Base-by-base conservation (phyloP, 1,140 invertebrate genomes). In the Lithobius niger region DNA sequence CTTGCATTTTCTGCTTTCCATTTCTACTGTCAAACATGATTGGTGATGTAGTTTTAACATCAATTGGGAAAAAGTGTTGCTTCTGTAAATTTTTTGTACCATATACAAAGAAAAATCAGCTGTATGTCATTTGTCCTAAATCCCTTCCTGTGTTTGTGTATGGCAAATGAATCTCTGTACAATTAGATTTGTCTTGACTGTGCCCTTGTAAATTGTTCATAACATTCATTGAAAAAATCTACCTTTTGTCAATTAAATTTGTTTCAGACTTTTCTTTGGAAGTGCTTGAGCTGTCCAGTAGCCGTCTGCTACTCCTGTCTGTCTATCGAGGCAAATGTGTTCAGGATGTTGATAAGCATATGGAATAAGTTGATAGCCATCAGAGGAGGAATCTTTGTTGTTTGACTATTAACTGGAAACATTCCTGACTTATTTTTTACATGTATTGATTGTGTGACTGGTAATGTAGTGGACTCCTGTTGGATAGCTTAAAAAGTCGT, bases 161-260 rank as follows among this genome's bases (percentile, higher is more conserved):
- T 57, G 49, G 54, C 50, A 55, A 48, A 52, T 57, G 40, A 55
- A 36, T 44, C 50, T 27, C 45, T 26, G 31, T 36, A 49, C 28
- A 54, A 36, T 60, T 31, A 42, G 45, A 51, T 52, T 60, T 57
- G 56, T 53, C 45, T 55, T 52, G 53, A 50, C 53, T 60, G 59
- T 60, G 51, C 56, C 55, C 53, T 58, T 60, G 59, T 60, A 60
- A 52, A 60, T 58, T 60, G 54, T 57, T 53, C 55, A 60, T 51
- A 55, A 54, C 49, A 49, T 55, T 60, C 56, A 58, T 45, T 13
- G 4, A 45, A 45, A 45, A 36, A 36, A 10, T 36, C 31, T 10
- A n/a, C n/a, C n/a, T 36, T 36, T 36, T n/a, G 6, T 36, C n/a
- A 10, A 6, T 36, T 36, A 10, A 10, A 10, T 36, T n/a, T 36